Evolutionary conservation across 2,797 vertebrate species (phyloP).

Genomic region (Botia kubotai): DNA sequence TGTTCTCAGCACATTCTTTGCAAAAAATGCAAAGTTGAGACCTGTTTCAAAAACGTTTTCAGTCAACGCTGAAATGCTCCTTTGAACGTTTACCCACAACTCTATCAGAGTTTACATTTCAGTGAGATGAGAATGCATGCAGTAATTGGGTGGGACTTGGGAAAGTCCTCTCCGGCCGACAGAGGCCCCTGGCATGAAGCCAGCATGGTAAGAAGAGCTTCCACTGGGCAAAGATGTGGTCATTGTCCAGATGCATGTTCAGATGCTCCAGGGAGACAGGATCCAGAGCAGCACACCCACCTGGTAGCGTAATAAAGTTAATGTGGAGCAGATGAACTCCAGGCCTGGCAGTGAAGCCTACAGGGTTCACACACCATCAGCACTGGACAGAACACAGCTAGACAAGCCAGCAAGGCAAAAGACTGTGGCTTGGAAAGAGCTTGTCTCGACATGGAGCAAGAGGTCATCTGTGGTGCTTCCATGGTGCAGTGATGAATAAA

Average conservation of each 20-base stretch:
- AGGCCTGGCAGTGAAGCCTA: constrained; percentile 9
- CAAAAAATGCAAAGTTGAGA: background rate
- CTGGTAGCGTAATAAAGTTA: constrained; percentile 34
- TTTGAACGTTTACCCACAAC: constrained; percentile 66
- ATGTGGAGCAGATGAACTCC: constrained; percentile 2
- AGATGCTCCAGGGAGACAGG: constrained; percentile 52
- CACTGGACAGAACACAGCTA: constrained; percentile 11
- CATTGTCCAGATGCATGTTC: constrained; percentile 66
- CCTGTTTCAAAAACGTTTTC: background rate
- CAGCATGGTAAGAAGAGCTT: constrained; percentile 71
- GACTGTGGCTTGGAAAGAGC: constrained; percentile 16
- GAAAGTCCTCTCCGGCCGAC: constrained; percentile 67
- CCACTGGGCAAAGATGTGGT: constrained; percentile 67
- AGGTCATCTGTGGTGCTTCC: background rate
- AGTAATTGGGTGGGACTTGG: constrained; percentile 75
- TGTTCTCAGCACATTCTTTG: background rate
- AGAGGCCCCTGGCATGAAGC: constrained; percentile 65
- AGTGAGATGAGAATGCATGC: constrained; percentile 75
- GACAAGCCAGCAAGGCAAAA: constrained; percentile 1
- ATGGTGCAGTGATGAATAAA: constrained; percentile 7
- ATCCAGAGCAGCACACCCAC: constrained; percentile 47
- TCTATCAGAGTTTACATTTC: constrained; percentile 78
- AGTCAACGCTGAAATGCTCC: background rate
- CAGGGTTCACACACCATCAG: constrained; percentile 49
- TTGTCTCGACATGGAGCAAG: background rate